Conservation (phyloP, 2,113 vertebrate genomes). For the Aldabrachelys gigantea region DNA sequence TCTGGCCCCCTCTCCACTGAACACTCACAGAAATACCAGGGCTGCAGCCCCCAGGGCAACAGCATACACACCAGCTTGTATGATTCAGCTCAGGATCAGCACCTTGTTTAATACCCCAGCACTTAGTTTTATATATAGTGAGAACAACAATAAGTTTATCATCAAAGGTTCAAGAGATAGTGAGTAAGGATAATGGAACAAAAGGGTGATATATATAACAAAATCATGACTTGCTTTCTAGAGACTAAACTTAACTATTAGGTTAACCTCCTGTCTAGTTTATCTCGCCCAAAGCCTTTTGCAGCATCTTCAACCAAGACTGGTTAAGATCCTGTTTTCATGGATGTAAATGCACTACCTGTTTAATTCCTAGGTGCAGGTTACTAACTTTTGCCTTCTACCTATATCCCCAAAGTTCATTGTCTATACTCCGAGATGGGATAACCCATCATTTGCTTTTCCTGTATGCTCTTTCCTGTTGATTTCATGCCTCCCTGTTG, state of each 20-base stretch:
- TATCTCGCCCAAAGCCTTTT: not conserved
- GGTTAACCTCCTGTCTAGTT: not conserved
- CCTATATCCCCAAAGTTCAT: not conserved
- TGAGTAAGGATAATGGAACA: not conserved
- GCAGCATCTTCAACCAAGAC: not conserved
- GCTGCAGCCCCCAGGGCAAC: not conserved
- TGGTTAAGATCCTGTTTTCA: not conserved
- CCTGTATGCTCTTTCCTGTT: not conserved
- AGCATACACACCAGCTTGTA: not conserved
- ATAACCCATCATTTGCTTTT: not conserved
- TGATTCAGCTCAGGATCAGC: not conserved
- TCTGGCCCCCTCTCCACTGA: not conserved
- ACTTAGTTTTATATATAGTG: not conserved
- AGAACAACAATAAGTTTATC: not conserved
- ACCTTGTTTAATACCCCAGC: not conserved
- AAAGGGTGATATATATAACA: not conserved
- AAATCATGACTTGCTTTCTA: not conserved
- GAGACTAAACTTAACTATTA: not conserved
- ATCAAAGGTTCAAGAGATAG: not conserved
- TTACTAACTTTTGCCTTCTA: not conserved
- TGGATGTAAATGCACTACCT: not conserved
- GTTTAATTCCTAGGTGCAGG: not conserved
- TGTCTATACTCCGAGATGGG: not conserved
- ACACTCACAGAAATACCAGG: not conserved
- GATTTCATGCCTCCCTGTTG: not conserved